These are phyloP conservation scores for Thinocorus orbignyianus DNA, from an alignment of 2,113 vertebrate genomes.

Conservation along the genomic window DNA sequence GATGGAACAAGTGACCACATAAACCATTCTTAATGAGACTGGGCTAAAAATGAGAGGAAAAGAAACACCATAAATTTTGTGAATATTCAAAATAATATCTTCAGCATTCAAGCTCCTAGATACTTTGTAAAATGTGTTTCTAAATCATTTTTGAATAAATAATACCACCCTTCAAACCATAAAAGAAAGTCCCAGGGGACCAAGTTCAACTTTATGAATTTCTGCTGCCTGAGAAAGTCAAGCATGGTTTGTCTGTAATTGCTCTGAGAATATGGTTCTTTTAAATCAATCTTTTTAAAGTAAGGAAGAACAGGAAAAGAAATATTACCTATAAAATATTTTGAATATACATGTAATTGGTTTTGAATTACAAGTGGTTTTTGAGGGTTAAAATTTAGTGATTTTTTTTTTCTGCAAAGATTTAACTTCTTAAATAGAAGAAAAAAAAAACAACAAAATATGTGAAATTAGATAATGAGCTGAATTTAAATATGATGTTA, in stretches of 20 bases:
- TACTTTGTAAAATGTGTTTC: not conserved
- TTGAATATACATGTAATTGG: not conserved
- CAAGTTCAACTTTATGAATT: not conserved
- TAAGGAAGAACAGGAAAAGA: not conserved
- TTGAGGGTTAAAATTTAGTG: not conserved
- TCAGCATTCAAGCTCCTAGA: not conserved
- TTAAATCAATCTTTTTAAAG: not conserved
- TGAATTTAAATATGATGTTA: not conserved
- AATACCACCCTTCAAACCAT: not conserved
- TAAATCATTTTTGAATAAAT: not conserved
- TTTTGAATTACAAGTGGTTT: not conserved
- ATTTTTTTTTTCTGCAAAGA: not conserved
- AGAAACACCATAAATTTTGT: accelerated
- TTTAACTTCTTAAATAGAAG: not conserved
- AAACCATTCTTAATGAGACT: not conserved
- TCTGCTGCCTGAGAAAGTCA: not conserved
- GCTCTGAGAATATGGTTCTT: not conserved
- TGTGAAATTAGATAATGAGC: not conserved
- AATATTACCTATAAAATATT: not conserved
- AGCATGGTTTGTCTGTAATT: not conserved
- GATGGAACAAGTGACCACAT: not conserved
- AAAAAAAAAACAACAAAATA: not conserved
- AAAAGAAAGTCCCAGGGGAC: not conserved
- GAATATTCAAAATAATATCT: not conserved
- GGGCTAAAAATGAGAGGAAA: not conserved